These are phyloP conservation scores for Helarctos malayanus DNA, from an alignment of 2,797 vertebrate genomes.

Conservation along the genomic window DNA sequence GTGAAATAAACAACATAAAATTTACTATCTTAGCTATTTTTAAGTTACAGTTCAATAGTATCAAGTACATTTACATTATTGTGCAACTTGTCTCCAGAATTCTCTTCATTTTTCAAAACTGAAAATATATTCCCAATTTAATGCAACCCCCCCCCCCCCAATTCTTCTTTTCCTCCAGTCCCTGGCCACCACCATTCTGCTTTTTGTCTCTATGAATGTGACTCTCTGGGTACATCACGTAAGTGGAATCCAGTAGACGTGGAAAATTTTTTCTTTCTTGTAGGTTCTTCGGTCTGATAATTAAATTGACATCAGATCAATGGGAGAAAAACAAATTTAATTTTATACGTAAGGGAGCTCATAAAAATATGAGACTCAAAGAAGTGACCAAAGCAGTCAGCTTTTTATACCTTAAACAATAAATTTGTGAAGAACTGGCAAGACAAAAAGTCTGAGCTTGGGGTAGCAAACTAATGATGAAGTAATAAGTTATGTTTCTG, in stretches of 20 bases:
- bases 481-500: not conserved
- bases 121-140: not conserved
- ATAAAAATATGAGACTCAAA: not conserved
- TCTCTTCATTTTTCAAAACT: conserved; percentile 18
- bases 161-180: no score
- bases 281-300: not conserved
- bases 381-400: not conserved
- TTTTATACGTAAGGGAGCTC: not conserved
- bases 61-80: not conserved
- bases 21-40: not conserved
- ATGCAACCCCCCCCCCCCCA: not conserved
- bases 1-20: not conserved
- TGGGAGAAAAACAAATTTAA: not conserved
- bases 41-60: not conserved
- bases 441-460: not conserved
- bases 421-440: not conserved
- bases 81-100: not conserved
- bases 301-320: not conserved
- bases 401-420: not conserved
- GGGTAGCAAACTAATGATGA: not conserved
- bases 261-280: not conserved
- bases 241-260: not conserved
- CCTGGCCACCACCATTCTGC: not conserved
- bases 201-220: not conserved
- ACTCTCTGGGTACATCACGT: not conserved